These are phyloP conservation scores for Drosophila eohydei DNA, from an alignment of 2,888 invertebrate genomes.

Conservation along the genomic window DNA sequence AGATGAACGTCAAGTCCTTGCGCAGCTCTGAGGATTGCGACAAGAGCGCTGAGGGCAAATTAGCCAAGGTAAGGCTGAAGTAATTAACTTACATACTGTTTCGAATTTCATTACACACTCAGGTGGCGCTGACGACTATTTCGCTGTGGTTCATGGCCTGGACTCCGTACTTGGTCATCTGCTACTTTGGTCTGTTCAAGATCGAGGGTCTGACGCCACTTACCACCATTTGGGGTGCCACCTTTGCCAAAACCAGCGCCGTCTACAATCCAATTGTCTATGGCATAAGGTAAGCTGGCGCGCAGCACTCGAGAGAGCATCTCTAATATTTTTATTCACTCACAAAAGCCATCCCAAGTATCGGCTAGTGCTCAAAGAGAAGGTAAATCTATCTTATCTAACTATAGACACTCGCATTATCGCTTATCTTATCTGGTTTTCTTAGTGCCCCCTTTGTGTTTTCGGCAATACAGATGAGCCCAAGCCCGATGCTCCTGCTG, in stretches of 20 bases:
- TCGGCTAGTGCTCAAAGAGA: conserved; percentile 87
- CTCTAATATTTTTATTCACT: background rate
- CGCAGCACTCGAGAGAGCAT: background rate
- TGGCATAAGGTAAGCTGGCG: conserved; percentile 90
- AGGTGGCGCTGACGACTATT: conserved; percentile 94
- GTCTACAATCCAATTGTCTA: conserved; percentile 96
- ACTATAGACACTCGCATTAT: background rate
- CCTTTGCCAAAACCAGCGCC: conserved; percentile 96
- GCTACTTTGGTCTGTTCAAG: conserved; percentile 92
- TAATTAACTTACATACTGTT: conserved; percentile 11
- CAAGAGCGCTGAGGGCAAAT: conserved; percentile 93
- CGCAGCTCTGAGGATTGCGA: conserved; percentile 91
- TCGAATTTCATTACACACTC: conserved; percentile 80
- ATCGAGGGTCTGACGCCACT: conserved; percentile 90
- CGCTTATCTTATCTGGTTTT: background rate
- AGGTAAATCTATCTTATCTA: conserved; percentile 58
- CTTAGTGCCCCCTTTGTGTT: conserved; percentile 86
- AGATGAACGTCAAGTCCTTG: conserved; percentile 96
- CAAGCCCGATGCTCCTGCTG: conserved; percentile 81
- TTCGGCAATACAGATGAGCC: conserved; percentile 83
- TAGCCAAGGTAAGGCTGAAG: conserved; percentile 87
- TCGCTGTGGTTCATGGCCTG: conserved; percentile 96
- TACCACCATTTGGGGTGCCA: conserved; percentile 94
- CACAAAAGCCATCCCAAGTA: conserved; percentile 87
- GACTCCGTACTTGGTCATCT: conserved; percentile 95